Evolutionary conservation across 1,140 invertebrate species (phyloP).

Genomic region (Mya arenaria): DNA sequence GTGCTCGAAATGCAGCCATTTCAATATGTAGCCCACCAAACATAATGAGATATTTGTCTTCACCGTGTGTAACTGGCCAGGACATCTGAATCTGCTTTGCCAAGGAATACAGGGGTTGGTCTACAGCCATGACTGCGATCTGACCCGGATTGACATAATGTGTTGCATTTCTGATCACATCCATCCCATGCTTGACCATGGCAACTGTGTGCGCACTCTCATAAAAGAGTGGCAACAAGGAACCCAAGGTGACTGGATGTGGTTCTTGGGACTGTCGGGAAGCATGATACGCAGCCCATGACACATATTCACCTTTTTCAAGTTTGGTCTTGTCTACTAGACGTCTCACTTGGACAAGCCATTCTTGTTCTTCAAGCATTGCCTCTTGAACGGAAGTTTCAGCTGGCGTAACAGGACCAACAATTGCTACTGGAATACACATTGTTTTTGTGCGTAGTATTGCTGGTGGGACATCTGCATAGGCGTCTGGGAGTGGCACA

Average conservation of each 20-base stretch:
- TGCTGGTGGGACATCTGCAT: conserved; percentile 35
- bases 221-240: conserved; percentile 50
- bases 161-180: conserved; percentile 47
- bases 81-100: conserved; percentile 65
- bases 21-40: conserved; percentile 48
- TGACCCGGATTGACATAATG: conserved; percentile 61
- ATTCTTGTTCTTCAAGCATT: conserved; percentile 7
- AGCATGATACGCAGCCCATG: conserved; percentile 8
- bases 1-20: conserved; percentile 10
- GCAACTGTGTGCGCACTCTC: conserved; percentile 54
- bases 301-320: not conserved
- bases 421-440: too few relatives aligned
- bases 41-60: conserved; percentile 55
- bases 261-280: not conserved
- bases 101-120: conserved; percentile 61
- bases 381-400: not conserved
- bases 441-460: conserved; percentile 18
- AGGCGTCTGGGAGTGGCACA: conserved; percentile 22
- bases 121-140: conserved; percentile 52
- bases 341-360: conserved; percentile 4
- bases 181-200: conserved; percentile 60
- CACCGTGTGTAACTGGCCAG: conserved; percentile 60
- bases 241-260: not conserved
- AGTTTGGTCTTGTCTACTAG: not conserved
- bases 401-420: not conserved